Conservation (phyloP, 2,113 vertebrate genomes). For the Porphyrio hochstetteri region DNA sequence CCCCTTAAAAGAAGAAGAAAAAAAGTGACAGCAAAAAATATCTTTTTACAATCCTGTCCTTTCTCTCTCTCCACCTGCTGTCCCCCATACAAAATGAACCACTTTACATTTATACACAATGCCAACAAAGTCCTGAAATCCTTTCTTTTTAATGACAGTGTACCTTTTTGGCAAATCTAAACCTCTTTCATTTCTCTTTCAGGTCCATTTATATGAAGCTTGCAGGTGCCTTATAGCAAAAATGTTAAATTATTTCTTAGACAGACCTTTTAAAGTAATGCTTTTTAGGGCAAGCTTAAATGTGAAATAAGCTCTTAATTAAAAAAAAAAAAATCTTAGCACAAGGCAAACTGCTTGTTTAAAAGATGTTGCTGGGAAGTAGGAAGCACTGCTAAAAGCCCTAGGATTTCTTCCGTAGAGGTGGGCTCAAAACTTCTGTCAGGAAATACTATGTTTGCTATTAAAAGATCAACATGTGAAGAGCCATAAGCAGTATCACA, state of each 20-base stretch:
- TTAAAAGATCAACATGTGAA: background rate
- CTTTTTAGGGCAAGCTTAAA: conserved; percentile 26
- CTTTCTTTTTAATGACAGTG: conserved; percentile 13
- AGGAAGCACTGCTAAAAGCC: background rate
- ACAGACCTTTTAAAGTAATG: conserved; percentile 8
- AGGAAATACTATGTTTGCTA: background rate
- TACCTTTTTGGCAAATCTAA: conserved; percentile 54
- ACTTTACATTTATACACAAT: background rate
- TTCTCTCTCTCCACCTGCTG: background rate
- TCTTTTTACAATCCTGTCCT: background rate
- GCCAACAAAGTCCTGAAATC: conserved; percentile 18
- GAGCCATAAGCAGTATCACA: background rate
- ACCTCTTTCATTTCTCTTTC: conserved; percentile 56
- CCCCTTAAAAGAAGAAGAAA: background rate
- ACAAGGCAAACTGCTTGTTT: background rate
- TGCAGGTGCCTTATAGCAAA: conserved; percentile 60
- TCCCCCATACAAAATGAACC: background rate
- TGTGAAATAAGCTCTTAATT: conserved; percentile 30
- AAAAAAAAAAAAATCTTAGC: background rate
- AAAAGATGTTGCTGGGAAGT: background rate
- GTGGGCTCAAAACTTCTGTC: background rate
- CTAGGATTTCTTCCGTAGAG: background rate
- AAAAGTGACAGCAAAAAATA: conserved; percentile 9
- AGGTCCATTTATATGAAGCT: conserved; percentile 58
- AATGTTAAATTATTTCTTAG: conserved; percentile 66